A percentile compares a stretch with the other conserved stretches of the same genome.
Evolutionary conservation across 2,113 vertebrate genomes (phyloP).

Genomic region (Myanophis thanlyinensis): DNA sequence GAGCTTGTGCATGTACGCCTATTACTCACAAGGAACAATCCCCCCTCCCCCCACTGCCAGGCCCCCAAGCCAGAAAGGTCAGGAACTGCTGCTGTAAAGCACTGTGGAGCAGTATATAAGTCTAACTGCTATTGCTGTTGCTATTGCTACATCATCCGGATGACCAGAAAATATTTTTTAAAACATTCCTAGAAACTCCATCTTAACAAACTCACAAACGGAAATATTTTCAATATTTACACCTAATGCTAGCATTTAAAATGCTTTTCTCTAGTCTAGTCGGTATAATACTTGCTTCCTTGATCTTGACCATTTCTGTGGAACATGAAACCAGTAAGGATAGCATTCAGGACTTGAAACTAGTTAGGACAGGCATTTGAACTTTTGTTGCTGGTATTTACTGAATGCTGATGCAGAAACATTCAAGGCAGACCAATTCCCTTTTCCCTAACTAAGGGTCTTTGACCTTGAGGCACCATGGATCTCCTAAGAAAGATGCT

Average conservation of each 20-base stretch:
- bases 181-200: neutral
- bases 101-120: neutral
- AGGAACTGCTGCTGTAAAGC: neutral
- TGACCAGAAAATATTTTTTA: neutral
- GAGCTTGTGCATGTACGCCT: neutral
- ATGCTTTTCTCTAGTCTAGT: neutral
- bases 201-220: neutral
- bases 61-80: neutral
- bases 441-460: neutral
- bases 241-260: neutral
- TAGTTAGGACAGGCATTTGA: neutral
- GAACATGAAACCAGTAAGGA: neutral
- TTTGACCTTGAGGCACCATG: neutral
- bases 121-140: neutral
- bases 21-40: neutral
- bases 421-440: neutral
- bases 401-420: neutral
- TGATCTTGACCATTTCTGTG: neutral
- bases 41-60: too few relatives aligned
- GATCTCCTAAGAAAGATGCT: neutral
- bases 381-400: neutral
- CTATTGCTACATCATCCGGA: neutral
- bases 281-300: neutral
- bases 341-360: neutral
- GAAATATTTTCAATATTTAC: neutral